Evolutionary conservation across 2,888 invertebrate genomes (phyloP).

Genomic region (Temnothorax rugatulus): DNA sequence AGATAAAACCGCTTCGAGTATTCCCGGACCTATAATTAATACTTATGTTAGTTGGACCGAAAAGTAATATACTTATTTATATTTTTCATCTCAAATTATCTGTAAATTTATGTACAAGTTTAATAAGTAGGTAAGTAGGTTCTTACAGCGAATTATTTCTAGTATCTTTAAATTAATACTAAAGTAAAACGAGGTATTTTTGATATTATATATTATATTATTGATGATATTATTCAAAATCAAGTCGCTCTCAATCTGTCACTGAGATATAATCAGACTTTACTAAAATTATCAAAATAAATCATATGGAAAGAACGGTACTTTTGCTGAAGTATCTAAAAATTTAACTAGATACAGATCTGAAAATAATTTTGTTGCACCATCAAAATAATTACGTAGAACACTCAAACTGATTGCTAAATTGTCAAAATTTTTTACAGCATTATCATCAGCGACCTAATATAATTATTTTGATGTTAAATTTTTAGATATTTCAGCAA

Average conservation of each 20-base stretch:
- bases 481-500: too few species aligned
- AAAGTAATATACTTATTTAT: not conserved
- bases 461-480: too few species aligned
- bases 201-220: not conserved
- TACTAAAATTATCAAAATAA: not conserved
- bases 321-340: too few species aligned
- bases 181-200: not conserved
- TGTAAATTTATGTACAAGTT: not conserved
- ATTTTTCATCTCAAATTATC: not conserved
- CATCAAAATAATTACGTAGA: too few species aligned
- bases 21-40: not conserved
- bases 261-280: not conserved
- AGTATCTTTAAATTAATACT: not conserved
- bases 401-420: too few species aligned
- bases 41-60: not conserved
- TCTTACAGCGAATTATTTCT: not conserved
- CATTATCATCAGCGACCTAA: too few species aligned
- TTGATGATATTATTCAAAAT: not conserved
- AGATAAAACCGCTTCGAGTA: not conserved
- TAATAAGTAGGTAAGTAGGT: not conserved
- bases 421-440: too few species aligned
- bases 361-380: too few species aligned
- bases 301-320: not conserved
- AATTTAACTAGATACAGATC: too few species aligned
- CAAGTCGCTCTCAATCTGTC: not conserved